Evolutionary conservation across 2,113 vertebrate species (phyloP).

Genomic region (Gymnogyps californianus): DNA sequence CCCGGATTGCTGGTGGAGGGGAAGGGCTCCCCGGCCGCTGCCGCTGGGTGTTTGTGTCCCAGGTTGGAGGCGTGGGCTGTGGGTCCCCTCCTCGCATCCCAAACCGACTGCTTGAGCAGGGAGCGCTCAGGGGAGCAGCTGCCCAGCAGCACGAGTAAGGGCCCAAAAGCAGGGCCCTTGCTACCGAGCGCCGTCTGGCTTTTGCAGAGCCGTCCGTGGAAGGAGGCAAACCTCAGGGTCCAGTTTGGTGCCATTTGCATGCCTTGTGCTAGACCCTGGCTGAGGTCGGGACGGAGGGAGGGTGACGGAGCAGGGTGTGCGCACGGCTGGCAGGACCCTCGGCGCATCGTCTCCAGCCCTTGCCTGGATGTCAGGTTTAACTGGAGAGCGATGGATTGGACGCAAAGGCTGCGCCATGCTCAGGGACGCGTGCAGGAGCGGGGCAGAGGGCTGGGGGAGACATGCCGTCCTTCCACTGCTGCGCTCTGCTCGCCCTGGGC

Average conservation of each 20-base stretch:
- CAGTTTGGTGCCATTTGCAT: not conserved
- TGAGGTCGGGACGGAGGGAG: not conserved
- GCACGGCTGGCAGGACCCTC: not conserved
- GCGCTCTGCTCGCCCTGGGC: not conserved
- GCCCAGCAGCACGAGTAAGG: not conserved
- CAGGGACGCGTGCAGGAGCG: not conserved
- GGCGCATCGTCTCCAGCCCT: not conserved
- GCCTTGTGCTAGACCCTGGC: not conserved
- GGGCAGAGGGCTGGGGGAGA: not conserved
- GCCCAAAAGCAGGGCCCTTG: too few relatives aligned
- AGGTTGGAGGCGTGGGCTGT: not conserved
- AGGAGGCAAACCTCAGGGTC: not conserved
- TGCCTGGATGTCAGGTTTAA: conserved; percentile 7
- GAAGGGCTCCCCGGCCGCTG: not conserved
- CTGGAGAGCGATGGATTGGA: not conserved
- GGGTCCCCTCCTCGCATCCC: not conserved
- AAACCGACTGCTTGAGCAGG: too few relatives aligned
- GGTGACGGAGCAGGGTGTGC: not conserved
- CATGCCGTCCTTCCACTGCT: not conserved
- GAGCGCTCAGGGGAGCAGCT: not conserved
- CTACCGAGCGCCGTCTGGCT: not conserved
- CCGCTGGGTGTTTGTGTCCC: too few relatives aligned
- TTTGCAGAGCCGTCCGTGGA: not conserved
- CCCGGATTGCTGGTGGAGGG: not conserved
- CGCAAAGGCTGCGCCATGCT: conserved; percentile 17